Conservation (phyloP, 2,797 vertebrate species). For the Gymnothorax reevesii region DNA sequence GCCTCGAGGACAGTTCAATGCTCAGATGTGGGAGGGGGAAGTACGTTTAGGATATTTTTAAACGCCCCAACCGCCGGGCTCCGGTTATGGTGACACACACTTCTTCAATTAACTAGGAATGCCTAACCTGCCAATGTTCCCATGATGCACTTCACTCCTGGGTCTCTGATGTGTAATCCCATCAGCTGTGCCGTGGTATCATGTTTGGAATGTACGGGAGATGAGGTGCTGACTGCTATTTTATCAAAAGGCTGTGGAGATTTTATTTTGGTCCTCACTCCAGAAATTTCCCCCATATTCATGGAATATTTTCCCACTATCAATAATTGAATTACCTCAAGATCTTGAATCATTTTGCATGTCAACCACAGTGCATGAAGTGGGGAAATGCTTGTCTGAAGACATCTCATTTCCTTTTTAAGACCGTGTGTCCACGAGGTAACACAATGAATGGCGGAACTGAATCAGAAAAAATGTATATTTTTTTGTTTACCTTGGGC, state of each 20-base stretch:
- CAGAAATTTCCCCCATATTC: background rate
- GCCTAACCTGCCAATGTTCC: background rate
- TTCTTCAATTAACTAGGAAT: constrained; percentile 7
- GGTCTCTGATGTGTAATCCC: background rate
- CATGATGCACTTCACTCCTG: background rate
- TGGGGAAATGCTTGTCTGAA: background rate
- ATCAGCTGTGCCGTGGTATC: constrained; percentile 5
- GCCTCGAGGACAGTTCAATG: background rate
- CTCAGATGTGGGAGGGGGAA: background rate
- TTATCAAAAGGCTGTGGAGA: background rate
- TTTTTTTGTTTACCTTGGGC: background rate
- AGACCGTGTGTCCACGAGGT: background rate
- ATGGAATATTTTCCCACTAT: background rate
- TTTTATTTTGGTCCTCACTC: background rate
- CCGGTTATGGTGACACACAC: background rate
- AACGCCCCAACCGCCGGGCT: background rate
- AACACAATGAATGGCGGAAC: background rate
- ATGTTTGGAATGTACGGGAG: background rate
- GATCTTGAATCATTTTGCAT: background rate
- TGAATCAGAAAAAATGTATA: background rate
- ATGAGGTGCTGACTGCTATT: background rate
- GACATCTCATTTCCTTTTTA: background rate
- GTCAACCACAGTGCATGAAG: background rate
- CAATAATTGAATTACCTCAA: background rate
- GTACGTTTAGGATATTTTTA: background rate